A percentile compares a stretch with the other conserved stretches of the same genome.
phyloP scores from a whole-genome alignment of 2,888 invertebrate genomes.

The Himalopsyche anomala region DNA sequence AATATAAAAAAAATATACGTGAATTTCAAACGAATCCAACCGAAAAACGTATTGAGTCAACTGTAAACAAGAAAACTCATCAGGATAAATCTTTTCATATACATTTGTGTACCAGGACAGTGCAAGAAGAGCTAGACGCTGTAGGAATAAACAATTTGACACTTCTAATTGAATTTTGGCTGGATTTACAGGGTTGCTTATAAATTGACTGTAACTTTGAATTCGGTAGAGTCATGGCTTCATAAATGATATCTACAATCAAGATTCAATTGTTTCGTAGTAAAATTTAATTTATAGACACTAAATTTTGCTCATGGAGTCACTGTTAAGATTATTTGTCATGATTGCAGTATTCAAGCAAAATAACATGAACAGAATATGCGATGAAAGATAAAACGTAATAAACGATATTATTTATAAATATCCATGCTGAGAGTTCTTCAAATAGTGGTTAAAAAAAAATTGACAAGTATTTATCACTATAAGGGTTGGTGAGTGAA shows the following conservation, averaged over 20 bases:
- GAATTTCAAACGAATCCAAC: neutral
- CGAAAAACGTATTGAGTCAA: neutral
- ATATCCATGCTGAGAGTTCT: neutral
- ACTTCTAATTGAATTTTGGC: neutral
- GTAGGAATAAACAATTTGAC: neutral
- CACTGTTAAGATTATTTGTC: neutral
- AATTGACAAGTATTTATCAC: no score
- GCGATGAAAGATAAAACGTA: neutral
- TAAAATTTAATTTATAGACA: neutral
- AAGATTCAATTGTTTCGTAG: conserved; percentile 2
- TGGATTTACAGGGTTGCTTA: neutral
- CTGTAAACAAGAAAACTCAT: conserved; percentile 18
- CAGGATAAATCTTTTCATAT: neutral
- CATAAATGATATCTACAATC: conserved; percentile 8
- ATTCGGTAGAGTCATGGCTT: neutral
- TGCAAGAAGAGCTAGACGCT: neutral
- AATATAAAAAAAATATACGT: neutral
- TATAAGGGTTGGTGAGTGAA: no score
- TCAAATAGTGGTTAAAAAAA: no score
- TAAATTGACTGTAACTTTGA: neutral
- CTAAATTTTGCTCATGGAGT: neutral
- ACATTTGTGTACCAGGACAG: neutral
- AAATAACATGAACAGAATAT: neutral
- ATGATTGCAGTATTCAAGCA: neutral
- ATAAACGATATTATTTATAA: neutral